Evolutionary conservation across 2,113 vertebrate species (phyloP).

Genomic region (Misgurnus mizolepis): DNA sequence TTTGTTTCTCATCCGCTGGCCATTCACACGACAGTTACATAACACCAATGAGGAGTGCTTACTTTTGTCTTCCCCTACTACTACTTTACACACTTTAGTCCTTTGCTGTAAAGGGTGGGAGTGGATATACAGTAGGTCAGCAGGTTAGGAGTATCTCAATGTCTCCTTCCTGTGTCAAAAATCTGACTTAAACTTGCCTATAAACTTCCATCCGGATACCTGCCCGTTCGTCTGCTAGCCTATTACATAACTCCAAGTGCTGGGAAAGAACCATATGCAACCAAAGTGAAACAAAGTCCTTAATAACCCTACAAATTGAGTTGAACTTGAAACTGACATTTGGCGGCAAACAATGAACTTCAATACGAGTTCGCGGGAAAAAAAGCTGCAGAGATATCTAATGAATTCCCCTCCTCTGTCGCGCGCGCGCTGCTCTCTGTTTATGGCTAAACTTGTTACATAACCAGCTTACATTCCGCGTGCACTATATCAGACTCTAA

Average conservation of each 20-base stretch:
- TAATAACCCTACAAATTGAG: neutral
- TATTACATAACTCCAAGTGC: conserved; percentile 74
- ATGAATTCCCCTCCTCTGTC: conserved; percentile 60
- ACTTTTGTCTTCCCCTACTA: conserved; percentile 68
- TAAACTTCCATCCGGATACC: conserved; percentile 56
- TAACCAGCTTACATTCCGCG: conserved; percentile 94
- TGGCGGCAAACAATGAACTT: conserved; percentile 9
- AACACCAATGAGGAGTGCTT: conserved; percentile 68
- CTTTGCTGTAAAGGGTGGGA: conserved; percentile 66
- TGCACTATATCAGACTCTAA: conserved; percentile 88
- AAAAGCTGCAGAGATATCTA: conserved; percentile 48
- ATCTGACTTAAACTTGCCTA: conserved; percentile 58
- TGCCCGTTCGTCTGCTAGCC: conserved; percentile 62
- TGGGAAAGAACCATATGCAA: conserved; percentile 65
- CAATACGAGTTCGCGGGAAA: neutral
- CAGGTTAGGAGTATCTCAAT: conserved; percentile 78
- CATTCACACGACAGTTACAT: conserved; percentile 74
- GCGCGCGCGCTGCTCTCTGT: conserved; percentile 74
- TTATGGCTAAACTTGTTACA: conserved; percentile 97
- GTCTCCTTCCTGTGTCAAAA: conserved; percentile 63
- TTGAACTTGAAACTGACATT: neutral
- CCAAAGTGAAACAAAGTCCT: conserved; percentile 60
- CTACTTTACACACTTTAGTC: conserved; percentile 73
- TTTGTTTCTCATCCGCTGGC: conserved; percentile 60
- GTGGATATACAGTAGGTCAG: conserved; percentile 76